These are phyloP conservation scores for Microtus pennsylvanicus DNA, from an alignment of 2,113 vertebrate species.

Conservation along the genomic window DNA sequence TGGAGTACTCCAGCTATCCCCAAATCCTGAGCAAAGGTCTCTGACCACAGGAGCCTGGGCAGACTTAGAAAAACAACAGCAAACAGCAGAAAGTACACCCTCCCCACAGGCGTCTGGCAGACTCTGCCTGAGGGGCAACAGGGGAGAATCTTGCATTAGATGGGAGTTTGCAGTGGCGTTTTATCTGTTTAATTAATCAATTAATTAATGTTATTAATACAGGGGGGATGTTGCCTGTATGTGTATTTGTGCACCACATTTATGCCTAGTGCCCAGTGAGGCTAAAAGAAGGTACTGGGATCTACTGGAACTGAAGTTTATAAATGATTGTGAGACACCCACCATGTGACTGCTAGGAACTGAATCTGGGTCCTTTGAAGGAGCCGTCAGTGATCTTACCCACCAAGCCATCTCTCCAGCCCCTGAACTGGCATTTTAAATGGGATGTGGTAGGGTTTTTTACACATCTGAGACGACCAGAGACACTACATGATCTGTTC, in stretches of 20 bases:
- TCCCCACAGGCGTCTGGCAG: background rate
- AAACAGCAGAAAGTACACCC: background rate
- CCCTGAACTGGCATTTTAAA: background rate
- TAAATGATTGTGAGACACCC: background rate
- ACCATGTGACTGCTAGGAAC: background rate
- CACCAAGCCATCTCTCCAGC: background rate
- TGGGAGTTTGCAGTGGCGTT: background rate
- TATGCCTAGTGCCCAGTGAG: too few species aligned
- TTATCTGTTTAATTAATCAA: background rate
- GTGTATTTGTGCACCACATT: background rate
- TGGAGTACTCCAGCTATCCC: too few species aligned
- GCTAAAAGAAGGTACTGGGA: background rate
- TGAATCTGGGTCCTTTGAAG: background rate
- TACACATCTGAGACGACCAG: background rate
- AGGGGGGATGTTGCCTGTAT: background rate
- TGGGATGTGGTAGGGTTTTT: background rate
- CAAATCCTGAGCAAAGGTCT: background rate
- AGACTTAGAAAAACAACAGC: background rate
- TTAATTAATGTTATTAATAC: background rate
- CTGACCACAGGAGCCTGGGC: background rate
- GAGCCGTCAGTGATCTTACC: background rate
- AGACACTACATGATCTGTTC: background rate
- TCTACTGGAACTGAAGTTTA: background rate
- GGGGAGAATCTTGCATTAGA: background rate
- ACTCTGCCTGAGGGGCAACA: background rate